phyloP scores from a whole-genome alignment of 2,888 invertebrate species.

The Eilema depressum region DNA sequence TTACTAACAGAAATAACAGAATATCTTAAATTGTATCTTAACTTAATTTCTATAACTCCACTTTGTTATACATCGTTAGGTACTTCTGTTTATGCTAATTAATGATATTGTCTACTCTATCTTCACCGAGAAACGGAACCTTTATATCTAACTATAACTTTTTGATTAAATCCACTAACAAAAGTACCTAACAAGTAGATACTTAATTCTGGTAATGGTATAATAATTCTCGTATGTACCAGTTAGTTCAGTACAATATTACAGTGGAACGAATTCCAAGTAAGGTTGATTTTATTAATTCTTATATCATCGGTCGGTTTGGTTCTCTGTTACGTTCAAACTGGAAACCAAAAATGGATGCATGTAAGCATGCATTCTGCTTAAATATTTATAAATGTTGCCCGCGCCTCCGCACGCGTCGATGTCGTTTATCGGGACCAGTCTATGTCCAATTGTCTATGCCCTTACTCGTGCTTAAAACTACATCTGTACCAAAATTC shows the following conservation, averaged over 20 bases:
- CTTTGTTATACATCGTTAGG: neutral
- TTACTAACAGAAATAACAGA: no score
- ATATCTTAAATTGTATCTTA: no score
- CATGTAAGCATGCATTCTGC: neutral
- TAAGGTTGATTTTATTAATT: neutral
- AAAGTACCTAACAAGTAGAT: neutral
- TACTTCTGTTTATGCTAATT: neutral
- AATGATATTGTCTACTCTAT: neutral
- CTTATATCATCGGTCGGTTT: slow-evolving; percentile 6
- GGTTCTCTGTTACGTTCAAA: neutral
- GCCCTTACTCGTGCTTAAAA: no score
- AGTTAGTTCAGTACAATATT: neutral
- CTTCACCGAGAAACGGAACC: neutral
- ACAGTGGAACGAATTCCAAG: no score
- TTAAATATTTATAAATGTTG: neutral
- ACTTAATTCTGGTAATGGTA: neutral
- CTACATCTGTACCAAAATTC: no score
- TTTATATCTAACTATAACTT: neutral
- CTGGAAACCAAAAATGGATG: neutral
- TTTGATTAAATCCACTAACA: neutral
- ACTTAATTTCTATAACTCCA: no score
- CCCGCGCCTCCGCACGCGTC: no score
- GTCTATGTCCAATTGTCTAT: no score
- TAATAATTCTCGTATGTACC: neutral
- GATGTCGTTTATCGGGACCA: no score